phyloP scores from a whole-genome alignment of 2,797 vertebrate genomes.

The Enteromius thamalakanensis region DNA sequence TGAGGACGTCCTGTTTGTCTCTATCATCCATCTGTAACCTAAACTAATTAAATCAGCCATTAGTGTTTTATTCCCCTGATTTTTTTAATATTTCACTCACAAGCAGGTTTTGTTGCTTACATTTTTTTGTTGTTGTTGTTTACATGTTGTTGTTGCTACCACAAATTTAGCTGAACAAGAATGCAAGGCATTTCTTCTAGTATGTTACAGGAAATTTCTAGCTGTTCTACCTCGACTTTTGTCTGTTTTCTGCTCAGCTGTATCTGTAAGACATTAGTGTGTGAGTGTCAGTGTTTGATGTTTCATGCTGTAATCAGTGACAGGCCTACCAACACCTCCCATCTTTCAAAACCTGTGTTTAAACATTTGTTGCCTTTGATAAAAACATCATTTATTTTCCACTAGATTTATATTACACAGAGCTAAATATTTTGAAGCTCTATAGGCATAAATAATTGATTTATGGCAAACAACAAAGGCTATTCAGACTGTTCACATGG shows the following conservation, averaged over 20 bases:
- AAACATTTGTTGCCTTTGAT: constrained; percentile 71
- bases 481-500: constrained; percentile 70
- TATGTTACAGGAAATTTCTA: not conserved
- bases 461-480: constrained; percentile 73
- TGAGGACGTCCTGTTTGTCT: not conserved
- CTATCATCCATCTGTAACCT: not conserved
- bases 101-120: not conserved
- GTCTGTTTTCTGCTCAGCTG: not conserved
- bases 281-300: constrained; percentile 62
- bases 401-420: constrained; percentile 63
- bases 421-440: constrained; percentile 80
- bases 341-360: constrained; percentile 64
- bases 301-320: constrained; percentile 62
- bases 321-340: constrained; percentile 41
- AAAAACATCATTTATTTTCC: constrained; percentile 73
- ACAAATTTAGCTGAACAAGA: not conserved
- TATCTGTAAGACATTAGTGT: constrained; percentile 59
- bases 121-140: not conserved
- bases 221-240: not conserved
- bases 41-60: not conserved
- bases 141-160: not conserved
- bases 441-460: constrained; percentile 79
- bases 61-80: not conserved
- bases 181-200: not conserved
- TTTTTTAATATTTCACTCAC: not conserved